These are phyloP conservation scores for Perdita meconis DNA, from an alignment of 2,888 invertebrate species.

Conservation along the genomic window DNA sequence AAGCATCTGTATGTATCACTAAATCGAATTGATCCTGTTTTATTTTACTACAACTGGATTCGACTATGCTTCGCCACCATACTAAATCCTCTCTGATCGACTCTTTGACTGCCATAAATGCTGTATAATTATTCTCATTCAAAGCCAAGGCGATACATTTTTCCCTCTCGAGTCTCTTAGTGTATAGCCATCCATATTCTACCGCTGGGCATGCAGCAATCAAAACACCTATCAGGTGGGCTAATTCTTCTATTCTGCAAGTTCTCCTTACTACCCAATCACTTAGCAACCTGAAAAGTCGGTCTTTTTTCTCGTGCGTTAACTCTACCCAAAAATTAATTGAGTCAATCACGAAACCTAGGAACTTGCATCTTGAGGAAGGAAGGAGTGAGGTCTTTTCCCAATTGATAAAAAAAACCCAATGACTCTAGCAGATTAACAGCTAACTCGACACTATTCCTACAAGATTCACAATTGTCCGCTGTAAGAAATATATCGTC, in stretches of 20 bases:
- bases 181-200: neutral
- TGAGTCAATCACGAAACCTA: neutral
- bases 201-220: conserved; percentile 2
- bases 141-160: neutral
- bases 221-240: neutral
- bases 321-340: neutral
- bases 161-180: too few relatives aligned
- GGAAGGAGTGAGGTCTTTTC: neutral
- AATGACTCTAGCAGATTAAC: neutral
- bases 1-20: neutral
- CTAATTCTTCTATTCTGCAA: neutral
- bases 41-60: too few relatives aligned
- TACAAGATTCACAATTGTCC: neutral
- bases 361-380: neutral
- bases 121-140: neutral
- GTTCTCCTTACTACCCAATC: neutral
- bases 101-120: neutral
- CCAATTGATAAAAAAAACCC: conserved; percentile 9
- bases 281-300: neutral
- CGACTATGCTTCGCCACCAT: neutral
- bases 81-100: neutral
- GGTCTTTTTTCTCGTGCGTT: neutral
- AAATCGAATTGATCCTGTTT: neutral
- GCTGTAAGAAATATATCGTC: neutral
- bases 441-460: neutral